Conservation (phyloP, 1,140 invertebrate genomes). For the Sesamia nonagrioides region DNA sequence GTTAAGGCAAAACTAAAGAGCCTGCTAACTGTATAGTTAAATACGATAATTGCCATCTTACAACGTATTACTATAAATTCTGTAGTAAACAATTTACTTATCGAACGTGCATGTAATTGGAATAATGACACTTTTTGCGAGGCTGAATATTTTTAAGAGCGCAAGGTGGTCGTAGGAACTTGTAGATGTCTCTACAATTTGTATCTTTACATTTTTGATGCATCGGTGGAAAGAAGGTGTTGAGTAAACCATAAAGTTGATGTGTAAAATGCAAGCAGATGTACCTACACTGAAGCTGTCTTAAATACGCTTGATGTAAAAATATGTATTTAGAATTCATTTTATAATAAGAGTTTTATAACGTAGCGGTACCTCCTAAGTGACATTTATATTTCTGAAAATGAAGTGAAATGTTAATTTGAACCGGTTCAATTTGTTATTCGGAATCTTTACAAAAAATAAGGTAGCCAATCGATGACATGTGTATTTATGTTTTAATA, state of each 20-base stretch:
- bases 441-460: constrained; percentile 20
- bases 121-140: constrained; percentile 37
- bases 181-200: constrained; percentile 7
- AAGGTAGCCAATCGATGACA: constrained; percentile 38
- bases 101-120: constrained; percentile 30
- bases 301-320: background rate
- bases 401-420: constrained; percentile 15
- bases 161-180: constrained; percentile 31
- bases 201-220: constrained; percentile 4
- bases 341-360: no score
- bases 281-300: no score
- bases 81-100: constrained; percentile 42
- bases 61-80: constrained; percentile 38
- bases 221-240: background rate
- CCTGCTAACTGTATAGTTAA: constrained; percentile 26
- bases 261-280: constrained; percentile 5
- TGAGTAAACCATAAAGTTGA: background rate
- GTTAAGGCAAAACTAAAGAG: constrained; percentile 11
- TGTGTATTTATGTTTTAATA: constrained; percentile 17
- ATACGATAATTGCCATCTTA: constrained; percentile 37
- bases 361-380: background rate
- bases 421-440: constrained; percentile 32
- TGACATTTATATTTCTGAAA: constrained; percentile 31
- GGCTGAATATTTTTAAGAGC: constrained; percentile 7
- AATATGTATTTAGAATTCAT: background rate